These are phyloP conservation scores for Popillia japonica DNA, from an alignment of 1,140 invertebrate species.

Conservation along the genomic window DNA sequence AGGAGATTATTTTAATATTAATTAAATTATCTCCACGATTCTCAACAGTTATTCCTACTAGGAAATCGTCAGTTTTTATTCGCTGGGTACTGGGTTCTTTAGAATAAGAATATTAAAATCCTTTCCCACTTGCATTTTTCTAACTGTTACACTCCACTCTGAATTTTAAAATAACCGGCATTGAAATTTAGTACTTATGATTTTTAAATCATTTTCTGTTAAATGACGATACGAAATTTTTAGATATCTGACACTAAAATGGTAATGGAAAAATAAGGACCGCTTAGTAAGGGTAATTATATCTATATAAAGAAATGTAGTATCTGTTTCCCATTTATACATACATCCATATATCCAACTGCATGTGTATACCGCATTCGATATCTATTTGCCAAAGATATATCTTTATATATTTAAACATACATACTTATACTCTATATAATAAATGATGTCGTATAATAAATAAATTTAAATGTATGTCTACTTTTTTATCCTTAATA, in stretches of 20 bases:
- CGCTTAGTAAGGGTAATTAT: neutral
- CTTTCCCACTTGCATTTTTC: too few species aligned
- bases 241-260: neutral
- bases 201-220: slow-evolving; percentile 19
- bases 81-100: too few species aligned
- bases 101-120: too few species aligned
- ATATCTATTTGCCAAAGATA: slow-evolving; percentile 32
- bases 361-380: slow-evolving; percentile 31
- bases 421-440: slow-evolving; percentile 16
- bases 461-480: slow-evolving; percentile 26
- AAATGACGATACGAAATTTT: neutral
- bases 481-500: neutral
- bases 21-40: too few species aligned
- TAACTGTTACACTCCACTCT: too few species aligned
- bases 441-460: slow-evolving; percentile 13
- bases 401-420: slow-evolving; percentile 16
- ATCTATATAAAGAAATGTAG: neutral
- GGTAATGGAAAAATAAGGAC: neutral
- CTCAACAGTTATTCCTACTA: too few species aligned
- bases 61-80: too few species aligned
- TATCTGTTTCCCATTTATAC: neutral
- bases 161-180: too few species aligned
- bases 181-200: too few species aligned
- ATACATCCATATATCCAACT: slow-evolving; percentile 1
- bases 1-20: too few species aligned